Base-by-base conservation (phyloP, 1,140 invertebrate genomes). In the Listronotus bonariensis region DNA sequence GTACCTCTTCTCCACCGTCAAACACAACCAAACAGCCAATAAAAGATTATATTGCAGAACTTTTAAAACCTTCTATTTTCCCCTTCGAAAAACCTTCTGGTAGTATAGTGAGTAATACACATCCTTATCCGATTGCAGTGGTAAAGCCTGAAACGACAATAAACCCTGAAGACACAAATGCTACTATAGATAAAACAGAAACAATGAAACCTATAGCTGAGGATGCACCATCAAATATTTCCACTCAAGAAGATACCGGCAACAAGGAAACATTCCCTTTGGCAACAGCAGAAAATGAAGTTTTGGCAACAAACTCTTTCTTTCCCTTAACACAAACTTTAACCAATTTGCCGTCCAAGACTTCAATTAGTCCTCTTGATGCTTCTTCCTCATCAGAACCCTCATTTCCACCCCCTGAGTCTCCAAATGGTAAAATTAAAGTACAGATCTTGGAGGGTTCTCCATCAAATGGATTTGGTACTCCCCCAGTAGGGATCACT, bases 401-500 rank as follows among this genome's bases (percentile, higher is more conserved):
- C 4, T 14, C 36, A n/a, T 18, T 60, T 38, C 61, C 67, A 6
- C 5, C 32, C 9, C 32, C 32, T 34, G 32, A 34, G 5, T 5
- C 32, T 9, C 5, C 5, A 6, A 5, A 5, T 15, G 71, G 68
- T 41, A 68, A 72, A 66, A 74, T 72, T 18, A 72, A 74, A 65
- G 72, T 72, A 4, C 71, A 70, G 67, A 71, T 70, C 20, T 17
- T 71, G 12, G 63, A 68, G n/a, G n/a, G n/a, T n/a, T n/a, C n/a
- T n/a, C n/a, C n/a, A n/a, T n/a, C n/a, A n/a, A n/a, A n/a, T n/a
- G n/a, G n/a, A n/a, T n/a, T n/a, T n/a, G n/a, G n/a, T 34, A 45
- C 56, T 31, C 57, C 72, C 11, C 11, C 26, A n/a, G 57, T 34
- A 9, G 43, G 54, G 7, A 57, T 65, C n/a, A n/a, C n/a, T 40